phyloP scores from a whole-genome alignment of 1,140 invertebrate species.

The silkworm (Bombyx mori) region DNA sequence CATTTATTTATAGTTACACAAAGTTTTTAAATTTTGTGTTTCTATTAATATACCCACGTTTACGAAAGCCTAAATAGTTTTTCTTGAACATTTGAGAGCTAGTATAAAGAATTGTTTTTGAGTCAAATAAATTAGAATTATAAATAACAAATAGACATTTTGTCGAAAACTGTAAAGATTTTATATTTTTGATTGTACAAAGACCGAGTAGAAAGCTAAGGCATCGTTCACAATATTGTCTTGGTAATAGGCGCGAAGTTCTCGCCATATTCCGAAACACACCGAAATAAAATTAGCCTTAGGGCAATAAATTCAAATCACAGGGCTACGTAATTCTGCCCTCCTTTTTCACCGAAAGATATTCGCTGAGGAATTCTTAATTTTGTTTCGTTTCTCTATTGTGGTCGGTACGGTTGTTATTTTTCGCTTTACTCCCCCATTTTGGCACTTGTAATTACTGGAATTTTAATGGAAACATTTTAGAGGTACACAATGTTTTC shows the following conservation, averaged over 20 bases:
- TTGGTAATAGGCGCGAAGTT: constrained; percentile 34
- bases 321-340: constrained; percentile 43
- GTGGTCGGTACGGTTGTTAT: constrained; percentile 30
- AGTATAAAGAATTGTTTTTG: too few species aligned
- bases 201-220: constrained; percentile 22
- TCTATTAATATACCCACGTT: too few species aligned
- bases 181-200: constrained; percentile 35
- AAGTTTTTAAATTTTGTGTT: too few species aligned
- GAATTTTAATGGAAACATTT: neutral
- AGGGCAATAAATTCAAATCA: constrained; percentile 60
- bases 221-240: constrained; percentile 42
- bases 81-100: too few species aligned
- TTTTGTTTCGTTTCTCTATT: constrained; percentile 46
- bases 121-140: too few species aligned
- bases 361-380: constrained; percentile 45
- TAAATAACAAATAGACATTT: too few species aligned
- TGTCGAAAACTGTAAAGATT: too few species aligned
- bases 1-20: too few species aligned
- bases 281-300: constrained; percentile 55
- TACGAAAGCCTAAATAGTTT: too few species aligned
- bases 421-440: constrained; percentile 17
- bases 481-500: too few species aligned
- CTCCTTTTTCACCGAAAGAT: constrained; percentile 46
- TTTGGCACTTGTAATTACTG: neutral
- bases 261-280: constrained; percentile 33